These are phyloP conservation scores for Drosophila lacicola DNA, from an alignment of 2,888 invertebrate genomes.

Conservation along the genomic window DNA sequence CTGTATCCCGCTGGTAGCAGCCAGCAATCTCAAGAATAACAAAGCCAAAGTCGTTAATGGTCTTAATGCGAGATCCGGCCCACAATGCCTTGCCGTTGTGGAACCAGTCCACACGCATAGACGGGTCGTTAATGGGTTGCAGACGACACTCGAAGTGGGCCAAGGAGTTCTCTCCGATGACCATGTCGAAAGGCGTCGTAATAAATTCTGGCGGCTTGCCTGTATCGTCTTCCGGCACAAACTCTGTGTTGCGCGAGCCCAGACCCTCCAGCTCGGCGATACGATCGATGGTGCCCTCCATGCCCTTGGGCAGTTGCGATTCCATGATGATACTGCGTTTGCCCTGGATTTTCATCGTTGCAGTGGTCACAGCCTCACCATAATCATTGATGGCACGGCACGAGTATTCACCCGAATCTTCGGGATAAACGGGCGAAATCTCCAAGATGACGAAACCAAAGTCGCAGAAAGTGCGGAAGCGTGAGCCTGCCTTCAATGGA, in stretches of 20 bases:
- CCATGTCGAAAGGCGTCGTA: conserved; percentile 93
- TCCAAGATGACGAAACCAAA: conserved; percentile 99
- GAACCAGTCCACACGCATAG: conserved; percentile 98
- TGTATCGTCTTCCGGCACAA: conserved; percentile 91
- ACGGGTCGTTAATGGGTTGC: conserved; percentile 95
- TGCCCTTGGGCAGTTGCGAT: conserved; percentile 95
- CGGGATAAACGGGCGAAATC: conserved; percentile 98
- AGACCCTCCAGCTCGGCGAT: conserved; percentile 96
- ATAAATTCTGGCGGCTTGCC: conserved; percentile 96
- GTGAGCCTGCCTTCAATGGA: conserved; percentile 93
- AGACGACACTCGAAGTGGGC: conserved; percentile 97
- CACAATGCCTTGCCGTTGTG: conserved; percentile 97
- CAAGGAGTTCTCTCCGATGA: conserved; percentile 93
- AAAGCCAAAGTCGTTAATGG: conserved; percentile 98
- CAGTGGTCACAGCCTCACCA: conserved; percentile 95
- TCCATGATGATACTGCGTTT: conserved; percentile 96
- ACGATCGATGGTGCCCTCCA: conserved; percentile 97
- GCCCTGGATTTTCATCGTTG: conserved; percentile 95
- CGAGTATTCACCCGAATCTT: conserved; percentile 96
- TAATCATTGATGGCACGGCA: conserved; percentile 95
- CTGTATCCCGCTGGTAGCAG: conserved; percentile 96
- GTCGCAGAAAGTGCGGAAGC: conserved; percentile 98
- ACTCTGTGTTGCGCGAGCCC: conserved; percentile 89
- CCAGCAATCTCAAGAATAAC: conserved; percentile 98
- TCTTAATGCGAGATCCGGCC: conserved; percentile 96